These are phyloP conservation scores for Sthenelais limicola DNA, from an alignment of 2,888 invertebrate species.

Conservation along the genomic window DNA sequence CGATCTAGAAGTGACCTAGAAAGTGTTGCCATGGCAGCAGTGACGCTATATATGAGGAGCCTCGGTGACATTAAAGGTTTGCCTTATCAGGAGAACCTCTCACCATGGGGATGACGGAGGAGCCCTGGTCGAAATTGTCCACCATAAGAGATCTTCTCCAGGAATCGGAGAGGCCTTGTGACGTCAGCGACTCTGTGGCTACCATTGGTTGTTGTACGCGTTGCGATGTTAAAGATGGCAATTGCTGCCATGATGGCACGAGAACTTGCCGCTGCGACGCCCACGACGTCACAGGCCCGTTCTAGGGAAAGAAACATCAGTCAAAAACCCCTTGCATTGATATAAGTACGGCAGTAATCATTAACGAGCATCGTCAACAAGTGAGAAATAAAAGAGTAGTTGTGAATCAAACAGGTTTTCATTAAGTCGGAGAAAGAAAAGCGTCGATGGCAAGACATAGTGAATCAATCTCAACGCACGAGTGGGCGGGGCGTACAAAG, in stretches of 20 bases:
- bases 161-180: constrained; percentile 71
- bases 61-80: too few species aligned
- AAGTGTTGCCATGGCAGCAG: constrained; percentile 24
- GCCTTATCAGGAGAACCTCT: constrained; percentile 20
- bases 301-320: constrained; percentile 72
- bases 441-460: too few species aligned
- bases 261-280: constrained; percentile 83
- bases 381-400: too few species aligned
- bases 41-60: too few species aligned
- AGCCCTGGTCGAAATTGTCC: constrained; percentile 49
- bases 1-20: constrained; percentile 8
- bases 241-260: constrained; percentile 86
- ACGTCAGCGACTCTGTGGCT: constrained; percentile 61
- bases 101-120: constrained; percentile 49
- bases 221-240: constrained; percentile 73
- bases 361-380: too few species aligned
- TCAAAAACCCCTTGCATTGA: too few species aligned
- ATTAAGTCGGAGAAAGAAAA: too few species aligned
- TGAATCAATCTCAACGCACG: too few species aligned
- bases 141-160: constrained; percentile 82
- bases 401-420: too few species aligned
- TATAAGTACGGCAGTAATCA: too few species aligned
- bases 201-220: constrained; percentile 65
- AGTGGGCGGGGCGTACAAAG: too few species aligned
- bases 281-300: constrained; percentile 82